Evolutionary conservation across 1,140 invertebrate species (phyloP).

Genomic region (Philaenus spumarius): DNA sequence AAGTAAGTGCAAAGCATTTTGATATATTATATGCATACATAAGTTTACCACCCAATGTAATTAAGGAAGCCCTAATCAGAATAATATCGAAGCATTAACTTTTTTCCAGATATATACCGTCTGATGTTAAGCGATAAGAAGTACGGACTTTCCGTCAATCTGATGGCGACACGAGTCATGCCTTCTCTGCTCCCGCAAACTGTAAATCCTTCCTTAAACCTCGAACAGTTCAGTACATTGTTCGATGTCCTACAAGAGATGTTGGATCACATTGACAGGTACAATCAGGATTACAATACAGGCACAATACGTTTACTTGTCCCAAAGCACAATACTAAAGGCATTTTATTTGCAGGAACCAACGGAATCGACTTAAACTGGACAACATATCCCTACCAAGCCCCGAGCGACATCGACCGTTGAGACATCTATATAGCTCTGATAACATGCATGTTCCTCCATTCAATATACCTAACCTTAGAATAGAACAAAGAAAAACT

Average conservation of each 20-base stretch:
- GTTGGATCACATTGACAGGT: conserved; percentile 84
- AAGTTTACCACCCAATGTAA: too few species aligned
- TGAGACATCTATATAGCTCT: conserved; percentile 76
- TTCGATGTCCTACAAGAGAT: conserved; percentile 90
- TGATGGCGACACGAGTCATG: conserved; percentile 91
- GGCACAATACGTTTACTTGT: not conserved
- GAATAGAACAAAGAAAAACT: conserved; percentile 77
- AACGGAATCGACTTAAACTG: conserved; percentile 74
- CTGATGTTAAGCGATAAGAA: conserved; percentile 86
- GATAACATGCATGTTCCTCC: conserved; percentile 79
- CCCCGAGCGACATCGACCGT: conserved; percentile 63
- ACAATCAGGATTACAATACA: too few species aligned
- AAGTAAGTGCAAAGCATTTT: conserved; percentile 79
- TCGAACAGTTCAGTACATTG: conserved; percentile 83
- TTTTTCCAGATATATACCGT: conserved; percentile 92
- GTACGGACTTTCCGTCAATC: conserved; percentile 83
- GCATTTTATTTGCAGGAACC: conserved; percentile 46
- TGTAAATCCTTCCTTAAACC: conserved; percentile 79
- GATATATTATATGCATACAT: too few species aligned
- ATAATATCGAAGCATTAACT: too few species aligned
- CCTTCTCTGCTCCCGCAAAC: conserved; percentile 87
- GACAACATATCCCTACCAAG: conserved; percentile 68
- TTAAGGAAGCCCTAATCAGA: too few species aligned
- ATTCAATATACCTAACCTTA: conserved; percentile 78
- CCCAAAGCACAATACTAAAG: not conserved